Base-by-base conservation (phyloP, 1,140 invertebrate species). In the Diachasmimorpha longicaudata region DNA sequence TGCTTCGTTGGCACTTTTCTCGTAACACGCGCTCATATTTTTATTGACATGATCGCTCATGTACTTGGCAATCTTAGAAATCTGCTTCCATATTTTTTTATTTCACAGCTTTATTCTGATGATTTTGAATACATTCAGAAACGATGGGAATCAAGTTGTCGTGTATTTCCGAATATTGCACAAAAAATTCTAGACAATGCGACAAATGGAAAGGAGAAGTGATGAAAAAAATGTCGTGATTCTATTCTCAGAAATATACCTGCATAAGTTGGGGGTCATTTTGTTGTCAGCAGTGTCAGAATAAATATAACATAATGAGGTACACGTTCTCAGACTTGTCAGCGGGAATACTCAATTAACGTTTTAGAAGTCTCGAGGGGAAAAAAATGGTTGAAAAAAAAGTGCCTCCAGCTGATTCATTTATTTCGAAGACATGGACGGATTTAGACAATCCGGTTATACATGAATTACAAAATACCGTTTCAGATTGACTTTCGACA, bases 11-110 rank as follows among this genome's bases (percentile, higher is more conserved):
- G 37, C 55, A 71, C 69, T 76, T 75, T 58, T 39, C 31, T 37
- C n/a, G 9, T 58, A 52, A 70, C 36, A 23, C 66, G 31, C 58
- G 21, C 31, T 68, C 13, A 71, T 44, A 71, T 76, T 71, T 71
- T 76, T 76, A 74, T 74, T 74, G 72, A 74, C 63, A 23, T 48
- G 39, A 70, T 46, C 44, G 44, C 23, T 67, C 42, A 3, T 74
- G 39, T 67, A 66, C 52, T 36, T 36, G 14, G 36, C 4, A 36
- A 69, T 36, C 39, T 69, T 36, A 39, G 31, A 36, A 39, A 39
- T 69, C 39, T 48, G 39, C 44, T 46, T 19, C 10, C 19, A 70
- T n/a, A n/a, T n/a, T 70, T 46, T 70, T 52, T 52, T 52, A 6
- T 16, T 16, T 52, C 48, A 52, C n/a, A 16, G 16, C 14, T 19